Percentiles rank a stretch among this genome's conserved stretches.
phyloP scores from a whole-genome alignment of 2,113 vertebrate genomes.

The Menidia beryllina region DNA sequence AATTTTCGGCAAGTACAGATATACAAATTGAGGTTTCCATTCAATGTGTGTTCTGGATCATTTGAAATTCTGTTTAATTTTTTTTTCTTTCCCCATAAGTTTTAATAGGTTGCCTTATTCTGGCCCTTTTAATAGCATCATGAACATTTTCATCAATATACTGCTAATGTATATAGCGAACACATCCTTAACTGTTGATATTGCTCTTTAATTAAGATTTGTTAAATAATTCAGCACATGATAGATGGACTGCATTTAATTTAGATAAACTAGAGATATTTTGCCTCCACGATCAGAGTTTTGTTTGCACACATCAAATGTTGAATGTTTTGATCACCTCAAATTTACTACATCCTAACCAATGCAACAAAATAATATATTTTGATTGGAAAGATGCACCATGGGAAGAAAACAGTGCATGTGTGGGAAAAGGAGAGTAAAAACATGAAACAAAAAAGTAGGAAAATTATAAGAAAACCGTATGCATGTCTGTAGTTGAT shows the following conservation, averaged over 20 bases:
- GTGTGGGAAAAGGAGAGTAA: neutral
- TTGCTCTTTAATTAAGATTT: slow-evolving; percentile 1
- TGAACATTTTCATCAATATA: neutral
- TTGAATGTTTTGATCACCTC: neutral
- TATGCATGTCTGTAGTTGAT: slow-evolving; percentile 31
- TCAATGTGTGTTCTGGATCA: neutral
- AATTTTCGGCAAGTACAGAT: slow-evolving; percentile 14
- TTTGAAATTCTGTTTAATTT: neutral
- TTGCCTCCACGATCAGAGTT: neutral
- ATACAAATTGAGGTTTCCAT: neutral
- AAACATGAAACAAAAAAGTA: slow-evolving; percentile 1
- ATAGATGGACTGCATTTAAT: neutral
- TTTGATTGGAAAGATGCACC: neutral
- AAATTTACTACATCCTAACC: no score
- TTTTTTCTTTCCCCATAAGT: neutral
- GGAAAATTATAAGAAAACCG: slow-evolving; percentile 27
- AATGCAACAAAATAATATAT: neutral
- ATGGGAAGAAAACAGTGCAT: neutral
- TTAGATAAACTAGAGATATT: neutral
- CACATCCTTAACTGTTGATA: neutral
- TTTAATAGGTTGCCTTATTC: neutral
- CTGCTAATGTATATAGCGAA: neutral
- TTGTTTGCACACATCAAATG: neutral
- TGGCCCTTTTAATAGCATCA: neutral
- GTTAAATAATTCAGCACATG: neutral